A percentile compares a stretch with the other conserved stretches of the same genome.
These are phyloP conservation scores for Erannis defoliaria DNA, from an alignment of 2,888 invertebrate genomes.

Conservation along the genomic window DNA sequence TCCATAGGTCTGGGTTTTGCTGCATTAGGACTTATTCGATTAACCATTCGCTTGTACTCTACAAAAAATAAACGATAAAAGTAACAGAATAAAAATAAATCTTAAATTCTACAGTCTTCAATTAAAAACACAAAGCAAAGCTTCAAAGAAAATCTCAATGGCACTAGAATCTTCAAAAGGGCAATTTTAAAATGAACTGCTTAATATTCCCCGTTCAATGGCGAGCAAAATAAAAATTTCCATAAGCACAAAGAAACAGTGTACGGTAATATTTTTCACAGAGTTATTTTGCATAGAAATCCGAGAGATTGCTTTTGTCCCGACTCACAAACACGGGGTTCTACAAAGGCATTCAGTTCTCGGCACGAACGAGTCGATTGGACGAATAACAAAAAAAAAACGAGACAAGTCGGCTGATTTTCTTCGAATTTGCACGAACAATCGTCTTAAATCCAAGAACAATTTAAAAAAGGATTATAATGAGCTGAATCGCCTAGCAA, in stretches of 20 bases:
- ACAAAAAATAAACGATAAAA: conserved; percentile 7
- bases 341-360: conserved; percentile 68
- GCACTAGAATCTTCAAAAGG: conserved; percentile 34
- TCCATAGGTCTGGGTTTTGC: too few species aligned
- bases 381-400: conserved; percentile 51
- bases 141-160: conserved; percentile 28
- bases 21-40: too few species aligned
- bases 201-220: conserved; percentile 42
- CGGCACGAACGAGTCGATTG: conserved; percentile 58
- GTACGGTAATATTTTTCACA: conserved; percentile 72
- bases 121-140: neutral
- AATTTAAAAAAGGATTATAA: conserved; percentile 1
- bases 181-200: conserved; percentile 41
- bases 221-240: conserved; percentile 64
- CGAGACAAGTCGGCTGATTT: conserved; percentile 17
- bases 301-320: conserved; percentile 75
- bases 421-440: conserved; percentile 4
- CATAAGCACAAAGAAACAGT: conserved; percentile 73
- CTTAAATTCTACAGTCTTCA: neutral
- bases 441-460: conserved; percentile 3
- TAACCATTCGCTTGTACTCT: neutral
- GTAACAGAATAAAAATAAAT: conserved; percentile 11
- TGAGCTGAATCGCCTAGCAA: neutral
- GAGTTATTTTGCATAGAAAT: conserved; percentile 76
- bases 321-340: conserved; percentile 72